Conservation (phyloP, 1,140 invertebrate genomes). For the Brachionus sp. region DNA sequence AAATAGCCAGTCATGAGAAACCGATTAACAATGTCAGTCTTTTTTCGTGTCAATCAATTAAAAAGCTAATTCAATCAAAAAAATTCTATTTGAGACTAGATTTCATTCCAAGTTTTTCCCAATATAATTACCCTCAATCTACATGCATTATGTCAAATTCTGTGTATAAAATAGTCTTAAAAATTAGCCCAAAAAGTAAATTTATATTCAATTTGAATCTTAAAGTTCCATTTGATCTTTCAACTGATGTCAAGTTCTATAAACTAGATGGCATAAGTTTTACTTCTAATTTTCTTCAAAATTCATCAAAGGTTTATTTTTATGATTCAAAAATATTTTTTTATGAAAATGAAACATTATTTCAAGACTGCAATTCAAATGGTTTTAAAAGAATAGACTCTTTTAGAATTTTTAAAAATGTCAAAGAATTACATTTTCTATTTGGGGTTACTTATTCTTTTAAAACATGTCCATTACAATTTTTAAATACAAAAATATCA, state of each 20-base stretch:
- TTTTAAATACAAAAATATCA: not conserved
- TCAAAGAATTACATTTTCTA: not conserved
- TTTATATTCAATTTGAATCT: not conserved
- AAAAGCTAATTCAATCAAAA: too few relatives aligned
- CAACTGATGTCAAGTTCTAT: not conserved
- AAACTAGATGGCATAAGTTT: not conserved
- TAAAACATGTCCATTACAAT: not conserved
- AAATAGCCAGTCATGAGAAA: too few relatives aligned
- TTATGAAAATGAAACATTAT: not conserved
- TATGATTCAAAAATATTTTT: not conserved
- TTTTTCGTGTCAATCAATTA: too few relatives aligned
- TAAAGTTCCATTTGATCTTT: not conserved
- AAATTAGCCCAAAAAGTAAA: not conserved
- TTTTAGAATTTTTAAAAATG: not conserved
- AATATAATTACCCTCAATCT: not conserved
- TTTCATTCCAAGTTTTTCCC: not conserved
- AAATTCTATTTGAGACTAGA: too few relatives aligned
- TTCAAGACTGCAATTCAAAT: not conserved
- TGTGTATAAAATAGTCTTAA: not conserved
- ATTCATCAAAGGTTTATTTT: not conserved
- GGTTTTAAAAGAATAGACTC: not conserved
- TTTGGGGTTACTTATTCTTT: not conserved
- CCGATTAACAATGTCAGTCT: too few relatives aligned
- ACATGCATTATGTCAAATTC: not conserved
- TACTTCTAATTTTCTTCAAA: not conserved